phyloP scores from a whole-genome alignment of 1,140 invertebrate species.

The Magallana ariakensis region DNA sequence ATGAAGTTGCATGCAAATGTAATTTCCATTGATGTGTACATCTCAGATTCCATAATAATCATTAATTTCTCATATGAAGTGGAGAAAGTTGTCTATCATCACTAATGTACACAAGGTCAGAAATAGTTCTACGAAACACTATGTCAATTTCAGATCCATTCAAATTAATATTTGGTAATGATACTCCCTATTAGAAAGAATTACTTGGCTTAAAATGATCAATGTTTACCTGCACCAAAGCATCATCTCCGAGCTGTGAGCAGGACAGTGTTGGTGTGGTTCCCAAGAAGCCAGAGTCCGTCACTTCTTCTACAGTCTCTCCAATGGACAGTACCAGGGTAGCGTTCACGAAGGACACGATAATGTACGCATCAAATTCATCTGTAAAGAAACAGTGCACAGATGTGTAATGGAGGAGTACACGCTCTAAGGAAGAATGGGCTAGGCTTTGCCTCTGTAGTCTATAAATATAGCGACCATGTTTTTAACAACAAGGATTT shows the following conservation, averaged over 20 bases:
- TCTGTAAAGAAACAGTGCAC: slow-evolving; percentile 85
- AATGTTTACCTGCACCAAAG: slow-evolving; percentile 91
- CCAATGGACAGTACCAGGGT: slow-evolving; percentile 99
- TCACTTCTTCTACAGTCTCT: slow-evolving; percentile 99
- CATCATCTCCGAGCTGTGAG: slow-evolving; percentile 97
- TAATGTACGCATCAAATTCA: slow-evolving; percentile 99
- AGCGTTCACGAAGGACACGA: slow-evolving; percentile 99
- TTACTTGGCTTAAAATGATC: too few species aligned
- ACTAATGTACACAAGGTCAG: background rate
- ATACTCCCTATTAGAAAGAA: too few species aligned
- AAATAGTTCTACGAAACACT: too few species aligned
- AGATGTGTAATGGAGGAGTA: background rate
- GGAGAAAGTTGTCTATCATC: slow-evolving; percentile 46
- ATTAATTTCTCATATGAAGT: slow-evolving; percentile 42
- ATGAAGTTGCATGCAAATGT: background rate
- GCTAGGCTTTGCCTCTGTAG: too few species aligned
- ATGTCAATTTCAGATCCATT: too few species aligned
- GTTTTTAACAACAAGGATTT: too few species aligned
- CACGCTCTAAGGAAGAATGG: too few species aligned
- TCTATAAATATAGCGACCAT: too few species aligned
- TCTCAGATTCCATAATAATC: slow-evolving; percentile 36
- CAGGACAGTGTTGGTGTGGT: slow-evolving; percentile 98
- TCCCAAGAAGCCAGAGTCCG: slow-evolving; percentile 98
- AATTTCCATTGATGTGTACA: background rate
- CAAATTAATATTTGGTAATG: too few species aligned